Evolutionary conservation across 2,888 invertebrate species (phyloP).

Genomic region (Parascotia fuliginaria): DNA sequence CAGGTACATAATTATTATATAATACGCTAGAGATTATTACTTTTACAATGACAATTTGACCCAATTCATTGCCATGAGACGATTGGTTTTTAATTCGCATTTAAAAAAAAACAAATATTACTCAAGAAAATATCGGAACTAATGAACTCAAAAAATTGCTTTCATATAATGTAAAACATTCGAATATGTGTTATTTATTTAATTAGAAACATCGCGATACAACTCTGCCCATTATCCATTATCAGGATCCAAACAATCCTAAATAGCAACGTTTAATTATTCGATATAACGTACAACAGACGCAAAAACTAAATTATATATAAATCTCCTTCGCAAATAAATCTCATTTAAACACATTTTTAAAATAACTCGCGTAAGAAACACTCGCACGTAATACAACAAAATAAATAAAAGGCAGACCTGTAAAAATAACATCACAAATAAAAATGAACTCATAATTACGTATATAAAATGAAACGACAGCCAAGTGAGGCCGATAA

Average conservation of each 20-base stretch:
- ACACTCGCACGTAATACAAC: neutral
- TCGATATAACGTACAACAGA: neutral
- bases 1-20: too few relatives aligned
- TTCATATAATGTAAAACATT: neutral
- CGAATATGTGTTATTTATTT: neutral
- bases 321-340: neutral
- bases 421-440: constrained; percentile 18
- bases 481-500: neutral
- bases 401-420: constrained; percentile 16
- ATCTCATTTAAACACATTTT: neutral
- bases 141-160: neutral
- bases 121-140: too few relatives aligned
- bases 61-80: too few relatives aligned
- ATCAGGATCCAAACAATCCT: neutral
- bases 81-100: too few relatives aligned
- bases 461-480: constrained; percentile 5
- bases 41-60: too few relatives aligned
- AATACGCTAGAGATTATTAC: too few relatives aligned
- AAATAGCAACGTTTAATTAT: neutral
- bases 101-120: too few relatives aligned
- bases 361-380: neutral
- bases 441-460: constrained; percentile 23
- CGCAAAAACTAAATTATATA: neutral
- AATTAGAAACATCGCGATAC: neutral
- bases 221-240: neutral